Base-by-base conservation (phyloP, 2,113 vertebrate species). In the Sphaerodactylus townsendi region DNA sequence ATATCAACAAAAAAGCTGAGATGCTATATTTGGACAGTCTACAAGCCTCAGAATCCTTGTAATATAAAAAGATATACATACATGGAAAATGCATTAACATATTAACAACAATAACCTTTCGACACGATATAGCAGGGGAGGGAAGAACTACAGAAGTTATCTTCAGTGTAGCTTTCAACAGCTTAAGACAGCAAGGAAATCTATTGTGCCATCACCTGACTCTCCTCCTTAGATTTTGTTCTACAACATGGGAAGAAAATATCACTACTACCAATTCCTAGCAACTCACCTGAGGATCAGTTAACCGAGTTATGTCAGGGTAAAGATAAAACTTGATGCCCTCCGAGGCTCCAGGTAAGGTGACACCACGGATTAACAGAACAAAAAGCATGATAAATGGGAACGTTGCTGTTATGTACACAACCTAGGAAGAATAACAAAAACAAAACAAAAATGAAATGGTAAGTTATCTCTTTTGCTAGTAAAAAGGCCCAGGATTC, bases 281-380 rank as follows among this genome's bases (percentile, higher is more conserved):
- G 74, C 19, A 85, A 84, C 87, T 69, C 96, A 99, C 99, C 97
- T 99, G 97, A 76, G 99, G 98, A 87, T 99, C 98, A 86, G 95
- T 93, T 35, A 99, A 96, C 89, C 98, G 98, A 79, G 93, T 95
- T 88, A 99, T 96, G 90, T 99, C 87, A 0, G 99, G 99, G 93
- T 99, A 99, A 92, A 99, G 97, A 91, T 99, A 99, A 94, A 99
- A 99, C 90, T 98, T 99, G 95, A 99, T 99, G 94, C 99, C 99
- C 84, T 97, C 97, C 25, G 97, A 86, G n/a, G 98, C 99, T 4
- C 99, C 99, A 1, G 99, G 99, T 83, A 99, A 94, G n/a, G 98
- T 99, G 88, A 99, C 97, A 0, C 98, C 99, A 33, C 98, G 98
- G 79, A 99, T 95, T 89, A 99, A 92, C 37, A 99, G 94, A 84